phyloP scores from a whole-genome alignment of 2,797 vertebrate species.

The Alauda arvensis region DNA sequence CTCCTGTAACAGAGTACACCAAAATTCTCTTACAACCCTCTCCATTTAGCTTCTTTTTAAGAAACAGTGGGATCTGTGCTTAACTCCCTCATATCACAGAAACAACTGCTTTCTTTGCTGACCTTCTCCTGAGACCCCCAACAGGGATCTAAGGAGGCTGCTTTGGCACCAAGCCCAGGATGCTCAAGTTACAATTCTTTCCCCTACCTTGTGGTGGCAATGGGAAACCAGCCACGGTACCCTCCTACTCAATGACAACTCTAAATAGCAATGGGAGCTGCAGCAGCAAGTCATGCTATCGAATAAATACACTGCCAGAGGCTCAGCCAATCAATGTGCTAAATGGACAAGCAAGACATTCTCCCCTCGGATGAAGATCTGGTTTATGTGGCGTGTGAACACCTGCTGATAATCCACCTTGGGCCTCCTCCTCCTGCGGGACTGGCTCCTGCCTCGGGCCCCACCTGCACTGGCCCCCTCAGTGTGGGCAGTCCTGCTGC shows the following conservation, averaged over 20 bases:
- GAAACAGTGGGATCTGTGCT: neutral
- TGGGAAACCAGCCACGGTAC: neutral
- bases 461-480: constrained; percentile 59
- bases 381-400: constrained; percentile 90
- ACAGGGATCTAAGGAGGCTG: neutral
- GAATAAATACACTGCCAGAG: constrained; percentile 27
- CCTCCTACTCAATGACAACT: constrained; percentile 6
- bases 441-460: constrained; percentile 50
- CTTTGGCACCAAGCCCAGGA: constrained; percentile 3
- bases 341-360: constrained; percentile 90
- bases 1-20: neutral
- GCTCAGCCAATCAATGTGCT: constrained; percentile 72
- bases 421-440: constrained; percentile 65
- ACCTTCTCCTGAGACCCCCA: neutral
- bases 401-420: constrained; percentile 87
- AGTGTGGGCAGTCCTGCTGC: constrained; percentile 56
- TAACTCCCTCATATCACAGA: neutral
- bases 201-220: neutral
- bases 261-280: constrained; percentile 42
- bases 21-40: neutral
- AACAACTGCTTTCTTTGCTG: neutral
- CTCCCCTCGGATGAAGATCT: constrained; percentile 95
- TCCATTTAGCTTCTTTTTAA: neutral
- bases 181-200: neutral
- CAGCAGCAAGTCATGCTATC: constrained; percentile 60